These are phyloP conservation scores for Sandelia bainsii DNA, from an alignment of 2,797 vertebrate species.

Conservation along the genomic window DNA sequence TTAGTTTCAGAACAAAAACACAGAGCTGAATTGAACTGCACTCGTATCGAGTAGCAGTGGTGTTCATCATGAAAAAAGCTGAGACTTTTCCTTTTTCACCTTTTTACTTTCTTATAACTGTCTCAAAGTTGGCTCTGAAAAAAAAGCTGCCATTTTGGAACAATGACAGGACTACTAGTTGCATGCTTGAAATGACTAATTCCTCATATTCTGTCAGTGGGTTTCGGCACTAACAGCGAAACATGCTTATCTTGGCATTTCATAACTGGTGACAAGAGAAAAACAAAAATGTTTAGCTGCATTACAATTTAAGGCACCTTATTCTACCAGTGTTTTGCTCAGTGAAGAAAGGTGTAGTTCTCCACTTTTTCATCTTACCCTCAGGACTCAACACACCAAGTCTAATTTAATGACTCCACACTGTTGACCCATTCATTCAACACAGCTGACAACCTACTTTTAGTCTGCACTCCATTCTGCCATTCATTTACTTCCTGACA, in stretches of 20 bases:
- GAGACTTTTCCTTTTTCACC: background rate
- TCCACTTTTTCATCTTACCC: conserved; percentile 14
- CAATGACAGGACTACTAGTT: conserved; percentile 7
- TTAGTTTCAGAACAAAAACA: conserved; percentile 12
- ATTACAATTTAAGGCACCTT: conserved; percentile 42
- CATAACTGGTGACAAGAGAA: conserved; percentile 32
- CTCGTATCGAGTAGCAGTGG: background rate
- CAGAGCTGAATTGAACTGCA: background rate
- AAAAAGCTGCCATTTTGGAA: conserved; percentile 3
- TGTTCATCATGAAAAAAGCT: background rate
- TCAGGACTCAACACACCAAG: conserved; percentile 19
- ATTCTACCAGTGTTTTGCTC: conserved; percentile 4
- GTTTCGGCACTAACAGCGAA: conserved; percentile 34
- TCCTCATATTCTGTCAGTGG: conserved; percentile 30
- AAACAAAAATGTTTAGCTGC: conserved; percentile 34
- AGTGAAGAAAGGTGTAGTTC: conserved; percentile 24
- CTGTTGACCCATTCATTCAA: conserved; percentile 52
- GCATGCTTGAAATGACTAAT: conserved; percentile 41
- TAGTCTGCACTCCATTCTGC: conserved; percentile 27
- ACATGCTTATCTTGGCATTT: conserved; percentile 34
- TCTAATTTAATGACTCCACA: conserved; percentile 54
- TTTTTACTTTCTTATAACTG: conserved; percentile 14
- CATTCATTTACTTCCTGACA: conserved; percentile 30
- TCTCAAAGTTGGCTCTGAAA: conserved; percentile 23
- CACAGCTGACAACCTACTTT: conserved; percentile 40